phyloP scores from a whole-genome alignment of 2,797 vertebrate genomes.

The Neosalanx taihuensis region DNA sequence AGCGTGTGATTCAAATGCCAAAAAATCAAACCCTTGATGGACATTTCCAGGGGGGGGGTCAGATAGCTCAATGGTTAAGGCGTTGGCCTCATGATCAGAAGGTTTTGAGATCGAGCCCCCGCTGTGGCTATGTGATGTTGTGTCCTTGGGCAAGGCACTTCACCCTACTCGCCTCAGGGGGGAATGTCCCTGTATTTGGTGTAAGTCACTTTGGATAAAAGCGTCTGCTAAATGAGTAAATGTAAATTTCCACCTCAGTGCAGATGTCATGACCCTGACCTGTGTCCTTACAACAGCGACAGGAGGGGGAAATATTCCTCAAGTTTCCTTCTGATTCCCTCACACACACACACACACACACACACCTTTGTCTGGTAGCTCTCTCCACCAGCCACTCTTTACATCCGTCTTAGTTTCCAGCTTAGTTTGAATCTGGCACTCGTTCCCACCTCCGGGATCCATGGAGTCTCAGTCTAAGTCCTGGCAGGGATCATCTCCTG shows the following conservation, averaged over 20 bases:
- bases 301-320: background rate
- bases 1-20: slow-evolving; percentile 24
- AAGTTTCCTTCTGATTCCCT: background rate
- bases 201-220: too few species aligned
- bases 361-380: slow-evolving; percentile 3
- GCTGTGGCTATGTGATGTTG: too few species aligned
- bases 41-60: too few species aligned
- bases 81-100: too few species aligned
- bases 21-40: slow-evolving; percentile 17
- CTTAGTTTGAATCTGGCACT: slow-evolving; percentile 32
- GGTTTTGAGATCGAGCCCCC: too few species aligned
- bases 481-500: slow-evolving; percentile 68
- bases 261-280: background rate
- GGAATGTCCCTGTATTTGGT: too few species aligned
- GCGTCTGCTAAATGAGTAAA: too few species aligned
- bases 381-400: background rate
- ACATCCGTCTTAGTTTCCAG: background rate
- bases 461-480: slow-evolving; percentile 67
- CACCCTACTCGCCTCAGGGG: too few species aligned
- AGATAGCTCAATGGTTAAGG: too few species aligned
- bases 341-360: slow-evolving; percentile 4
- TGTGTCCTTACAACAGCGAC: background rate
- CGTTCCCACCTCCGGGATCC: slow-evolving; percentile 67
- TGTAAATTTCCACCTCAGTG: slow-evolving; percentile 8
- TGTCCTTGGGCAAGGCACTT: too few species aligned